Evolutionary conservation across 2,113 vertebrate species (phyloP).

Genomic region (Orthochromis malagaraziensis): DNA sequence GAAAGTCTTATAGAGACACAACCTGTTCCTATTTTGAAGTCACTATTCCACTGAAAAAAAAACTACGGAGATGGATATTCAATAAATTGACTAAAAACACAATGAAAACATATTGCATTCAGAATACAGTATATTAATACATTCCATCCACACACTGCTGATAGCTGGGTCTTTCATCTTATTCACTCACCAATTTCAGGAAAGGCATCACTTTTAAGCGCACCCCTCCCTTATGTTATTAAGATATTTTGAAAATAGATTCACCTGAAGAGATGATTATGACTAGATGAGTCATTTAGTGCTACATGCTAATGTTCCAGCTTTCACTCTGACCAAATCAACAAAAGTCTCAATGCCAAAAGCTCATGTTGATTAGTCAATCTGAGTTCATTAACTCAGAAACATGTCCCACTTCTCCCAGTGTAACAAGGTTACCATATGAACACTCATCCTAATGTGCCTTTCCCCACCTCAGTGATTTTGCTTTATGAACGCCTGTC

Average conservation of each 20-base stretch:
- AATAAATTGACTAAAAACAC: not conserved
- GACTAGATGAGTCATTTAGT: slow-evolving; percentile 22
- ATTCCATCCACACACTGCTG: not conserved
- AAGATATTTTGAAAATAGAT: slow-evolving; percentile 5
- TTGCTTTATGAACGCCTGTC: slow-evolving; percentile 2
- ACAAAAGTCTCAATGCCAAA: not conserved
- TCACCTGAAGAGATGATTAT: slow-evolving; percentile 14
- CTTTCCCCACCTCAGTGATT: slow-evolving; percentile 33
- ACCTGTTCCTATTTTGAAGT: not conserved
- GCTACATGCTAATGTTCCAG: not conserved
- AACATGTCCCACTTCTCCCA: slow-evolving; percentile 9
- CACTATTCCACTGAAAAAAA: not conserved
- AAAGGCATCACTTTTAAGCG: not conserved
- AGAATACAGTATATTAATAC: not conserved
- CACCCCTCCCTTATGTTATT: not conserved
- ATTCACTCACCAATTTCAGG: not conserved
- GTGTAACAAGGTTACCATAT: slow-evolving; percentile 18
- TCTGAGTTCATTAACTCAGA: slow-evolving; percentile 24
- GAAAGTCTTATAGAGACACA: not conserved
- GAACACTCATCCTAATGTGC: slow-evolving; percentile 21
- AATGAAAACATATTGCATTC: not conserved
- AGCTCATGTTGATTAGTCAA: slow-evolving; percentile 36
- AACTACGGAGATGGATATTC: not conserved
- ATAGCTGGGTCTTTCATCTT: not conserved
- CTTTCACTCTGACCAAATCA: slow-evolving; percentile 4